Base-by-base conservation (phyloP, 2,113 vertebrate genomes). In the Columba livia region DNA sequence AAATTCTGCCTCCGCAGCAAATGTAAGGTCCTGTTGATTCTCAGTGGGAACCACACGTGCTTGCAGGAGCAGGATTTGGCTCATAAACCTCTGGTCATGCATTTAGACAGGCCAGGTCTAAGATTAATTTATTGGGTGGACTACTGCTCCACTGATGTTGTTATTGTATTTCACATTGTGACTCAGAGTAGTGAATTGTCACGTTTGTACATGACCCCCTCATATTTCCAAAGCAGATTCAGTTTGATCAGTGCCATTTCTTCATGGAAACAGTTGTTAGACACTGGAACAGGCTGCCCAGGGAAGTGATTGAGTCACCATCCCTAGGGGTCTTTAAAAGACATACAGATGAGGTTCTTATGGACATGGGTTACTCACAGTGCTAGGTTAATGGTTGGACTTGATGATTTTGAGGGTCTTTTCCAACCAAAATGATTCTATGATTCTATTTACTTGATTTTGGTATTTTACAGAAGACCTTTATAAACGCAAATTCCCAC, bases 41-140 rank as follows among this genome's bases (percentile, higher is more conserved):
- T 48, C 17, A 29, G 0, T 42, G 58, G 25, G 47, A 88, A 16
- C 28, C 3, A 10, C 1, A 1, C 1, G 1, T 51, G 10, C 17
- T 64, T 79, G 40, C 38, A 81, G 48, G 74, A 54, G 44, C 36
- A 6, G 0, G 2, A 9, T 5, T 69, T 40, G 58, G 26, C 11
- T 80, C 79, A 31, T 32, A 85, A 81, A 56, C 8, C 29, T 82
- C 17, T 1, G 10, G n/a, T 58, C 8, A 25, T n/a, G 44, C 36
- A 21, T 8, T 61, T 42, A 85, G 65, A 57, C 48, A 72, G 36
- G 11, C 32, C 50, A 38, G 51, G 21, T 93, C 28, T 65, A 62
- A 36, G 21, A 11, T 53, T 28, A 78, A 54, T 15, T 4, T 71
- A 36, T 9, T 78, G 60, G 20, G 6, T 58, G 74, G 25, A 94